Percentiles rank a stretch among this genome's conserved stretches.
Conservation (phyloP, 1,140 invertebrate genomes). For the Nylanderia fulva region DNA sequence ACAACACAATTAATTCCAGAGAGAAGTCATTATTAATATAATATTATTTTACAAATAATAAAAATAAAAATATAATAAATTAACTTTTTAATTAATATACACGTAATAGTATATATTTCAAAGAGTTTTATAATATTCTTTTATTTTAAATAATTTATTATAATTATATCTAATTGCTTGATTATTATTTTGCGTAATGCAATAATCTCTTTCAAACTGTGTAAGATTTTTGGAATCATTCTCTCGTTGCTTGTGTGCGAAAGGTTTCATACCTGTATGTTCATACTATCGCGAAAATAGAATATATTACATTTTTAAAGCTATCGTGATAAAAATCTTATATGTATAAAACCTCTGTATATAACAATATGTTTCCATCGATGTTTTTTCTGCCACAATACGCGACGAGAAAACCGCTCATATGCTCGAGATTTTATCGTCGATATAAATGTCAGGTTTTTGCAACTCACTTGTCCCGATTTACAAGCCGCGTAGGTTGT, state of each 20-base stretch:
- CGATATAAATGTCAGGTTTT: constrained; percentile 33
- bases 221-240: not conserved
- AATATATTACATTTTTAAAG: constrained; percentile 1
- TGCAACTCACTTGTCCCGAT: constrained; percentile 33
- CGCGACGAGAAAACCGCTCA: not conserved
- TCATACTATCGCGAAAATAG: not conserved
- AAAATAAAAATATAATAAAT: not conserved
- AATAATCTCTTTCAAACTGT: not conserved
- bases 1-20: not conserved
- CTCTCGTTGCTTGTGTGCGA: not conserved
- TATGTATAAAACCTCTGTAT: not conserved
- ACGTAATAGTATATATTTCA: not conserved
- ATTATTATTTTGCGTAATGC: not conserved
- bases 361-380: not conserved
- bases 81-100: no score
- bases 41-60: constrained; percentile 6
- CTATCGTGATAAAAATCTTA: not conserved
- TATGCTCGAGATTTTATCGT: not conserved
- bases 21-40: not conserved
- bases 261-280: not conserved
- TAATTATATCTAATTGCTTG: not conserved
- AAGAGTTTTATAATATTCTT: not conserved
- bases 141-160: constrained; percentile 4
- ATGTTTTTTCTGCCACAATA: not conserved
- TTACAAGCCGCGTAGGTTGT: constrained; percentile 34